Percentiles rank a stretch among this genome's conserved stretches.
Evolutionary conservation across 1,140 invertebrate genomes (phyloP).

Genomic region (Rhagoletis zephyria): DNA sequence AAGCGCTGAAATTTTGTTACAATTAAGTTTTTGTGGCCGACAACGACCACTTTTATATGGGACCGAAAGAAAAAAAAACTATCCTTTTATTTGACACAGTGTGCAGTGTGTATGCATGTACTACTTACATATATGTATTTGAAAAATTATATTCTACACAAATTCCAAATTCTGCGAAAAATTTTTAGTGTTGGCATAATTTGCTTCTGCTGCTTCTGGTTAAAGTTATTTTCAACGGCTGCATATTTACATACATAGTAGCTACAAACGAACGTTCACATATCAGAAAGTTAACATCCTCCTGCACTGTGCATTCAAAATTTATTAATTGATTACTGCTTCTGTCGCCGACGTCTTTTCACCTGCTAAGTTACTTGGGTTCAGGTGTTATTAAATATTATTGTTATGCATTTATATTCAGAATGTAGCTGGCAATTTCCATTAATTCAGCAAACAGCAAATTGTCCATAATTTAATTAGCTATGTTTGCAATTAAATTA

Average conservation of each 20-base stretch:
- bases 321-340: constrained; percentile 4
- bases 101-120: no score
- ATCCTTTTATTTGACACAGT: no score
- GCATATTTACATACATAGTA: neutral
- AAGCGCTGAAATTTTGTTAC: no score
- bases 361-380: neutral
- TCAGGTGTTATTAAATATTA: no score
- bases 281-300: neutral
- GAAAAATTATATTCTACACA: neutral
- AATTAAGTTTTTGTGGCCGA: no score
- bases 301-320: neutral
- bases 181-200: neutral
- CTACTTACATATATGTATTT: no score
- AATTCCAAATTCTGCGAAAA: neutral
- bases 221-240: neutral
- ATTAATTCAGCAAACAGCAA: neutral
- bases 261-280: neutral
- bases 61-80: no score
- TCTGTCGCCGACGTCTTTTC: neutral
- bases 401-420: no score
- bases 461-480: neutral
- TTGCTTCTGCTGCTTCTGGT: neutral
- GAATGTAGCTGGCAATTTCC: neutral
- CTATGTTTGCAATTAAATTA: neutral
- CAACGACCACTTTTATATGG: no score